phyloP scores from a whole-genome alignment of 2,797 vertebrate genomes.

The Sciurus carolinensis region DNA sequence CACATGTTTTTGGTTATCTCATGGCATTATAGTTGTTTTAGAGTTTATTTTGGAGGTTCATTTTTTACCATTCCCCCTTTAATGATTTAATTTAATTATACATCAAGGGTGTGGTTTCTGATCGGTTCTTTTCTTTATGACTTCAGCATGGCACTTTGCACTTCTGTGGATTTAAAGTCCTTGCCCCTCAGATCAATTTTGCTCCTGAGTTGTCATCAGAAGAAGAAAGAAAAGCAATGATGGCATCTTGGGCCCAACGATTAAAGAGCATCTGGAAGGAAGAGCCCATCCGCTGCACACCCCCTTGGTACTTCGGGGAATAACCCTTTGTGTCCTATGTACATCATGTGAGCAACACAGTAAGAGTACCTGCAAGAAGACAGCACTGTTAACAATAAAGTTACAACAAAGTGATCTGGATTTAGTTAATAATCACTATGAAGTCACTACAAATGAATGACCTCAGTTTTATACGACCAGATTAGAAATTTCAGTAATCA shows the following conservation, averaged over 20 bases:
- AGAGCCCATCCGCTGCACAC: slow-evolving; percentile 90
- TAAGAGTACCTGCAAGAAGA: background rate
- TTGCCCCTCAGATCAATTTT: slow-evolving; percentile 94
- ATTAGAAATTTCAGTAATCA: background rate
- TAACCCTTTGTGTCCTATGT: background rate
- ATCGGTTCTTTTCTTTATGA: background rate
- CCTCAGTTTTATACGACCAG: background rate
- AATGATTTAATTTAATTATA: background rate
- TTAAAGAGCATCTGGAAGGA: slow-evolving; percentile 91
- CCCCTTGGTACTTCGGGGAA: slow-evolving; percentile 91
- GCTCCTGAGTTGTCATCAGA: slow-evolving; percentile 85
- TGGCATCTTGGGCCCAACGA: slow-evolving; percentile 89
- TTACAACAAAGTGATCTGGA: background rate
- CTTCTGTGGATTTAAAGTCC: slow-evolving; percentile 94
- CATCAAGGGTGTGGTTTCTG: background rate
- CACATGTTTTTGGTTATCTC: too few relatives aligned
- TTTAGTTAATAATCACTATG: background rate
- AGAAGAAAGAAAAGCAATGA: slow-evolving; percentile 88
- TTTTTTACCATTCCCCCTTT: background rate
- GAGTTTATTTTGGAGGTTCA: background rate
- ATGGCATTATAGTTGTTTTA: too few relatives aligned
- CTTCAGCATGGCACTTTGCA: slow-evolving; percentile 92
- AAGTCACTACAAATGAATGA: background rate
- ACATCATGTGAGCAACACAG: background rate
- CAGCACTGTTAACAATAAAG: background rate